Evolutionary conservation across 2,888 invertebrate genomes (phyloP).

Genomic region (Poecilus cupreus): DNA sequence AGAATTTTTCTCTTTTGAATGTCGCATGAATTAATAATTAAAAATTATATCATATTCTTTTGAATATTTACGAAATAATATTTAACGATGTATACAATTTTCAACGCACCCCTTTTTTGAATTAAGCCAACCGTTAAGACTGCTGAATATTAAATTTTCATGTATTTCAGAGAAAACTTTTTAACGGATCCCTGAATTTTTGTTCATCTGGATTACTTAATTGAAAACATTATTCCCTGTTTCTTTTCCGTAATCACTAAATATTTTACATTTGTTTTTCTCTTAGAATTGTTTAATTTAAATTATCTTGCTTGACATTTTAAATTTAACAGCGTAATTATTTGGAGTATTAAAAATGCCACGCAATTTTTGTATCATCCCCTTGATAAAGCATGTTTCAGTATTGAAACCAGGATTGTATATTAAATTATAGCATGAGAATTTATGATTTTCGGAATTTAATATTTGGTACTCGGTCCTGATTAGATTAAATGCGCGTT

Average conservation of each 20-base stretch:
- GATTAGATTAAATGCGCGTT: conserved; percentile 36
- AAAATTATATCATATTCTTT: conserved; percentile 12
- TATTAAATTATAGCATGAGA: conserved; percentile 6
- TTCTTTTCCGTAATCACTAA: too few species aligned
- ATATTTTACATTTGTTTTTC: too few species aligned
- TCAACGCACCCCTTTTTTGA: neutral
- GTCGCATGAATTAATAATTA: neutral
- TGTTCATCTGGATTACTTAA: neutral
- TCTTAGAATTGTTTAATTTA: too few species aligned
- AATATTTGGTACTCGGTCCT: conserved; percentile 17
- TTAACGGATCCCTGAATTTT: neutral
- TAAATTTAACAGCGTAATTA: too few species aligned
- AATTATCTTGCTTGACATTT: too few species aligned
- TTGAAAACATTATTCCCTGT: neutral
- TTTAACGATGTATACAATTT: neutral
- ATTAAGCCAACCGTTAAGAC: neutral
- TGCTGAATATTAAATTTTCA: neutral
- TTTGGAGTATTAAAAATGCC: neutral
- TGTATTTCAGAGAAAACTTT: conserved; percentile 12
- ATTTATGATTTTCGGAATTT: conserved; percentile 27
- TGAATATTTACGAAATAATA: neutral
- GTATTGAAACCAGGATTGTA: neutral
- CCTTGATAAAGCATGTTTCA: neutral
- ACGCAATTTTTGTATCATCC: neutral
- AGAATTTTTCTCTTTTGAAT: neutral